Evolutionary conservation across 2,797 vertebrate genomes (phyloP).

Genomic region (Microtus obscurus): DNA sequence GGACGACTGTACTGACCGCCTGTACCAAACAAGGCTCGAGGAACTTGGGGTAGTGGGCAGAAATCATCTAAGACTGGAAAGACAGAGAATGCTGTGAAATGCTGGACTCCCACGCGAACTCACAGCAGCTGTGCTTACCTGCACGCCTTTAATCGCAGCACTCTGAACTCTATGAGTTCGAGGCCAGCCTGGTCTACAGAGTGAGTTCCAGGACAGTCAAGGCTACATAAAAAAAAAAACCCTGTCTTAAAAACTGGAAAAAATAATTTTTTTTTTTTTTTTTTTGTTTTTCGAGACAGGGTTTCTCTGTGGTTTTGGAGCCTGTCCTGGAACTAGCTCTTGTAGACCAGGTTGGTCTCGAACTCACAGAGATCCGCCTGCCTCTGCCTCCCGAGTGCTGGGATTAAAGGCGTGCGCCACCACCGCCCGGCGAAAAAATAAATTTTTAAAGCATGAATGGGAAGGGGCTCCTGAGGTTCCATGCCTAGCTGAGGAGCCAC

Average conservation of each 20-base stretch:
- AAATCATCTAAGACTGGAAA: neutral
- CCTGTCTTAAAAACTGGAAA: neutral
- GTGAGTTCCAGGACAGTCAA: neutral
- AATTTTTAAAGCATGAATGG: neutral
- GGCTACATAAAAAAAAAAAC: neutral
- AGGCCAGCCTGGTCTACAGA: neutral
- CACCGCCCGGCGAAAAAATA: too few relatives aligned
- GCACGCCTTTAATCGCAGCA: neutral
- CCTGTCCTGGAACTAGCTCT: too few relatives aligned
- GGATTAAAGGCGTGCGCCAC: too few relatives aligned
- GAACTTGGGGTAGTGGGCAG: neutral
- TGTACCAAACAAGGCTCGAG: neutral
- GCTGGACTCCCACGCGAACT: neutral
- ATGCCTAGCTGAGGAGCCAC: neutral
- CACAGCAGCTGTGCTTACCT: neutral
- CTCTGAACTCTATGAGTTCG: neutral
- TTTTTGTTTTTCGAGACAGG: too few relatives aligned
- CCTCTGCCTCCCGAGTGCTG: too few relatives aligned
- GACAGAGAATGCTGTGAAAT: neutral
- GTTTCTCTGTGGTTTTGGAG: too few relatives aligned
- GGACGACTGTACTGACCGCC: neutral
- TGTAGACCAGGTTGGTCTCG: too few relatives aligned
- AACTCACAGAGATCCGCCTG: too few relatives aligned
- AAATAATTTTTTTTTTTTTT: too few relatives aligned
- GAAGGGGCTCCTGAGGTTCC: neutral